Evolutionary conservation across 1,140 invertebrate genomes (phyloP), one percentile per base, ranked within the genome.

Genomic region (Glossosoma conforme): DNA sequence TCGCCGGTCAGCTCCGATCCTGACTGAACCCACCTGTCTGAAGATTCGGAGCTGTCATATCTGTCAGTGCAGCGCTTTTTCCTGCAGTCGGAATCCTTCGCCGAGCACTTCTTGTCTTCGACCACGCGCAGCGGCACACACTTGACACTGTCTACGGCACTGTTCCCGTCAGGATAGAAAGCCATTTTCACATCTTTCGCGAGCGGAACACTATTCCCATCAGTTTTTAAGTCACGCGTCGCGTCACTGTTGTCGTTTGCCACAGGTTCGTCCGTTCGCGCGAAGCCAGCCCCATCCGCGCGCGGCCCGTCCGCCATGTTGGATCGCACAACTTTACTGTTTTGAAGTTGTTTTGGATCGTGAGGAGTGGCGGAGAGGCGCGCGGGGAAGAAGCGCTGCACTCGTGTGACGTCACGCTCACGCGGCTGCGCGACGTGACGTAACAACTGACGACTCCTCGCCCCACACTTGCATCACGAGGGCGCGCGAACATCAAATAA

Each of bases 41-140:
- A 89, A 67, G 87, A 89, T 74, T 90, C 87, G 61, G 87, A 89
- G 69, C 87, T 89, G 77, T 91, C 87, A 77, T 88, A 89, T 77
- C 87, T 79, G 80, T 90, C 87, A 63, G 85, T 77, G 72, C 87
- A 89, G 70, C 87, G 78, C 71, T 87, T 89, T 77, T 88, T 89
- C 66, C 84, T 81, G 65, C 79, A 84, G 52, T 78, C 76, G 32
- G 70, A 72, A 46, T 74, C 72, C 33, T 62, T 25, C 56, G 57
- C 52, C 56, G 60, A 63, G 49, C 62, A 62, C 59, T 62, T 52
- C 62, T 62, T 60, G 58, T 65, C 61, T 30, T 60, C 65, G 62
- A 62, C 68, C 70, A 72, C 71, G 69, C 70, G 62, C 65, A 61
- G 62, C 60, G 66, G 61, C 64, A 65, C 66, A 72, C 69, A 69